These are phyloP conservation scores for Zingel zingel DNA, from an alignment of 2,113 vertebrate genomes.

Conservation along the genomic window DNA sequence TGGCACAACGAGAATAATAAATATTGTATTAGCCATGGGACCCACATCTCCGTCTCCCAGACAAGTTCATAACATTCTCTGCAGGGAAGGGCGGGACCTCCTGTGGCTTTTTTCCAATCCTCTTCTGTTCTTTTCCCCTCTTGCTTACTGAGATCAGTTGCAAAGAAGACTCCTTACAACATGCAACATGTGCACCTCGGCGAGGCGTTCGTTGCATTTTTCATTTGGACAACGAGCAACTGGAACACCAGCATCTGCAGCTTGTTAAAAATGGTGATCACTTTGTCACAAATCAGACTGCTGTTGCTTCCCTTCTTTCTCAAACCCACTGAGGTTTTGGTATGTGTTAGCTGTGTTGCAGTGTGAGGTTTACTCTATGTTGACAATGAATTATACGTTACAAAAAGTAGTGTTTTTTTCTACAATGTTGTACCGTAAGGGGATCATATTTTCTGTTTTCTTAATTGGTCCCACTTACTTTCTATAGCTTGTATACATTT, in stretches of 20 bases:
- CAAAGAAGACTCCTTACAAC: conserved; percentile 53
- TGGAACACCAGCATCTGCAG: conserved; percentile 63
- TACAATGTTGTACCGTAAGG: neutral
- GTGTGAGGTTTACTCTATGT: neutral
- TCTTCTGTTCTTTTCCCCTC: conserved; percentile 62
- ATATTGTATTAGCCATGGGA: conserved; percentile 81
- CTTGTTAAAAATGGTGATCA: conserved; percentile 69
- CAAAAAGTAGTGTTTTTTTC: neutral
- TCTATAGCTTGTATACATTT: neutral
- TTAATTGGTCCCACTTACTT: neutral
- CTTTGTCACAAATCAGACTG: conserved; percentile 71
- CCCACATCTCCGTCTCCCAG: conserved; percentile 72
- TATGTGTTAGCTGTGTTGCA: neutral
- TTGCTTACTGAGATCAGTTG: conserved; percentile 56
- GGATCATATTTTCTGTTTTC: neutral
- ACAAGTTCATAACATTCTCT: conserved; percentile 83
- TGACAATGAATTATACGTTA: neutral
- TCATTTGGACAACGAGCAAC: conserved; percentile 62
- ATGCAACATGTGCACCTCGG: conserved; percentile 49
- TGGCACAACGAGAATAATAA: conserved; percentile 74
- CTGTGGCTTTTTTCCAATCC: conserved; percentile 64
- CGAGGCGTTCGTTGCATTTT: conserved; percentile 60
- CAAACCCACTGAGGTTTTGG: conserved; percentile 22
- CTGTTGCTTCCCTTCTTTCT: conserved; percentile 45
- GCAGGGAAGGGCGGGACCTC: conserved; percentile 76